Conservation (phyloP, 53 echinoderm and acorn worm genomes). For the Stichopus horrens region DNA sequence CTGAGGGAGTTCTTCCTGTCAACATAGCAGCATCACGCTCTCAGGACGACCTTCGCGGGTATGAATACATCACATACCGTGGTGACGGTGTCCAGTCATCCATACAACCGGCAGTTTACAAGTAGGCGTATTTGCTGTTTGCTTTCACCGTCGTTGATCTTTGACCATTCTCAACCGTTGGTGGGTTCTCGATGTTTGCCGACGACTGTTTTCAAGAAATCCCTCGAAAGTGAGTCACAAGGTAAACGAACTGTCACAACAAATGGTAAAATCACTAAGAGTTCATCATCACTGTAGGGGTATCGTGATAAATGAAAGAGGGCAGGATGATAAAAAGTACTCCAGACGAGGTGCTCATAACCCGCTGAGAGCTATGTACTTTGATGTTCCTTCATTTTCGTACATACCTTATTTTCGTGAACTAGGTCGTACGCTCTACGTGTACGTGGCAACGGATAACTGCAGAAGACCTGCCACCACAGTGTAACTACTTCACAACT, state of each 20-base stretch:
- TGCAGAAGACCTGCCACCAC: no score
- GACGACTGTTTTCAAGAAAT: neutral
- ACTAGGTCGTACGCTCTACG: no score
- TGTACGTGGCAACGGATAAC: no score
- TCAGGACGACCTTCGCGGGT: no score
- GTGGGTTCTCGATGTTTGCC: neutral
- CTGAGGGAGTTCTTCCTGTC: neutral
- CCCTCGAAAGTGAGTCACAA: constrained; percentile 7
- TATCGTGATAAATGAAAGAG: neutral
- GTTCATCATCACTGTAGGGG: no score
- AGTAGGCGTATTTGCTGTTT: constrained; percentile 33
- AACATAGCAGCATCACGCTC: no score
- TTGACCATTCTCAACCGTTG: neutral
- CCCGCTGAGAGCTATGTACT: no score
- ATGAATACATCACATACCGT: neutral
- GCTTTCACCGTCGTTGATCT: constrained; percentile 9
- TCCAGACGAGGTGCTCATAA: no score
- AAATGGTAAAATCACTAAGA: no score
- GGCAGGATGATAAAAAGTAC: neutral
- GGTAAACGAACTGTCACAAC: neutral
- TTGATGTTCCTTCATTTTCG: no score
- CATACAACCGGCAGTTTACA: neutral
- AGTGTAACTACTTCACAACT: no score
- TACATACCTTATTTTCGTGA: no score
- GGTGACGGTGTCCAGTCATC: neutral